phyloP scores from a whole-genome alignment of 2,113 vertebrate genomes.

The Esox niger region DNA sequence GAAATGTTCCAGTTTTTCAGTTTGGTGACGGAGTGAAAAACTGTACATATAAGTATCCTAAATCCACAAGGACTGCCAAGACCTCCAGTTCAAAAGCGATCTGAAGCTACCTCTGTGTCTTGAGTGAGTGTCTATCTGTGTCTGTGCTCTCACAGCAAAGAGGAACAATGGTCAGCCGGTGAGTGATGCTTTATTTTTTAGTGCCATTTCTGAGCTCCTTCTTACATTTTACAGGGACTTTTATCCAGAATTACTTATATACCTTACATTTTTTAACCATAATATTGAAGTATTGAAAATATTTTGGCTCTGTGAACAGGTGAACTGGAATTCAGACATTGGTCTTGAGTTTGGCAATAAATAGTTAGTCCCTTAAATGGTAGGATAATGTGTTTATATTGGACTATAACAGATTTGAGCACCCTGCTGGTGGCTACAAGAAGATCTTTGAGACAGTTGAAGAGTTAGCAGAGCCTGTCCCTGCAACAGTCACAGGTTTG shows the following conservation, averaged over 20 bases:
- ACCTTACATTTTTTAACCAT: background rate
- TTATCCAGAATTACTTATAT: background rate
- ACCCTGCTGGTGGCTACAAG: constrained; percentile 90
- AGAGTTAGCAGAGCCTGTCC: constrained; percentile 85
- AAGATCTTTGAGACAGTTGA: constrained; percentile 97
- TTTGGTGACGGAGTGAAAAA: constrained; percentile 26
- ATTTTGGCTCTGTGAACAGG: too few species aligned
- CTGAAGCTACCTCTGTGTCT: constrained; percentile 9
- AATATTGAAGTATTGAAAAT: background rate
- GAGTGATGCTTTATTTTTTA: constrained; percentile 60
- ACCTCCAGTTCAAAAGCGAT: constrained; percentile 37
- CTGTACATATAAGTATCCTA: constrained; percentile 60
- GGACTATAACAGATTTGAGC: constrained; percentile 81
- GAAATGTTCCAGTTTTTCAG: constrained; percentile 39
- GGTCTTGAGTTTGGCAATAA: background rate
- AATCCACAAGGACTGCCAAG: constrained; percentile 31
- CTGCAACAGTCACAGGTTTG: constrained; percentile 86
- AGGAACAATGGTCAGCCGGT: constrained; percentile 87
- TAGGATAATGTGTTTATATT: background rate
- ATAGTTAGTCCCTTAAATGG: background rate
- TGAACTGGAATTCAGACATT: background rate
- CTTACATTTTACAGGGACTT: background rate
- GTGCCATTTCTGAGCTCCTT: background rate
- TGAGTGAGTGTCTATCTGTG: constrained; percentile 26
- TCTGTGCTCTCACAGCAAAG: constrained; percentile 28